Conservation (phyloP, 2,888 invertebrate genomes). For the Drosophila ustulata region DNA sequence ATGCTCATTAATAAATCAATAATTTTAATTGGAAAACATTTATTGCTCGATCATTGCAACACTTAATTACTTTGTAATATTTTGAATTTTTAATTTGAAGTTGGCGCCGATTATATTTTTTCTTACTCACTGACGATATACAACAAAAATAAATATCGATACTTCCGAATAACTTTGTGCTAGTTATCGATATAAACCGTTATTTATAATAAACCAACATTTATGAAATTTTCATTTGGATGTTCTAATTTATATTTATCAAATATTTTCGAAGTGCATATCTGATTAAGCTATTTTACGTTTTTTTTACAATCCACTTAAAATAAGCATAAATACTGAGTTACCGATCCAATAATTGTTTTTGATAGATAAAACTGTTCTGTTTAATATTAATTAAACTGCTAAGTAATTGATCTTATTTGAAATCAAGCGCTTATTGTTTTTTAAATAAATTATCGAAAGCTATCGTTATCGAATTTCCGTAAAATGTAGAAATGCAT, state of each 20-base stretch:
- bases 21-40: background rate
- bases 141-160: slow-evolving; percentile 10
- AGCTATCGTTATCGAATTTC: background rate
- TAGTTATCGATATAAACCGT: background rate
- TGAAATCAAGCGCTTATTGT: background rate
- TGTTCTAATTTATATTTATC: too few species aligned
- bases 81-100: background rate
- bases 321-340: too few species aligned
- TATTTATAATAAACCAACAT: background rate
- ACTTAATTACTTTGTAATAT: background rate
- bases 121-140: background rate
- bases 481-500: background rate
- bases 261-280: too few species aligned
- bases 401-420: background rate
- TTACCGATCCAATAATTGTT: too few species aligned
- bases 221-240: background rate
- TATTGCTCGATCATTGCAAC: background rate
- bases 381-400: too few species aligned
- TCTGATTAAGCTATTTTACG: too few species aligned
- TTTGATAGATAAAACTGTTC: too few species aligned
- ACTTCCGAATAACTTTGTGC: too few species aligned
- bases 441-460: background rate
- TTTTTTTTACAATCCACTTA: too few species aligned
- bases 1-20: background rate
- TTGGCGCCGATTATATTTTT: slow-evolving; percentile 14